Evolutionary conservation across 2,888 invertebrate genomes (phyloP).

Genomic region (Apodemia hepburni): DNA sequence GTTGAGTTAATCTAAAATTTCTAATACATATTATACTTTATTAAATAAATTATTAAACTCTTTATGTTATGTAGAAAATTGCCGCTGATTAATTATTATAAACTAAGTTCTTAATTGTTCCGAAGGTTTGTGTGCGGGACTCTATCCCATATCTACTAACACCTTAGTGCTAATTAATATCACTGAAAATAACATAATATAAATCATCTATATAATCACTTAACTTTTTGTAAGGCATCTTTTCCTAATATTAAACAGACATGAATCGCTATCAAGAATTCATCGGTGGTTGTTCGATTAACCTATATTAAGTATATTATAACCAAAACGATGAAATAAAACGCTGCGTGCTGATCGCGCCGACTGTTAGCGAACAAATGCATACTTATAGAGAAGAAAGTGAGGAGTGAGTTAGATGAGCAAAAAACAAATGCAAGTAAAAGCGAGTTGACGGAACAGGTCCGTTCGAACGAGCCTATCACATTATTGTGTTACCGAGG

Average conservation of each 20-base stretch:
- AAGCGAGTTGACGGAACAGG: conserved; percentile 34
- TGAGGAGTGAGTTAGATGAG: conserved; percentile 36
- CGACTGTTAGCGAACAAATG: conserved; percentile 25
- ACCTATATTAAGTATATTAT: conserved; percentile 49
- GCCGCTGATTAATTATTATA: conserved; percentile 73
- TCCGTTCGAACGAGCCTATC: conserved; percentile 24
- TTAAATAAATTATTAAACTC: conserved; percentile 74
- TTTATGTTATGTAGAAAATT: conserved; percentile 77
- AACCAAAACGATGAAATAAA: conserved; percentile 51
- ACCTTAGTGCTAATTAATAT: conserved; percentile 53
- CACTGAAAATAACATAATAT: conserved; percentile 76
- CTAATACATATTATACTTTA: conserved; percentile 77
- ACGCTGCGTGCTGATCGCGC: conserved; percentile 24
- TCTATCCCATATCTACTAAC: conserved; percentile 57
- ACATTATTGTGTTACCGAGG: conserved; percentile 39
- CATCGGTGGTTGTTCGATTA: conserved; percentile 73
- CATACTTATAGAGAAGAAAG: conserved; percentile 28
- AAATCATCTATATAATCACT: conserved; percentile 75
- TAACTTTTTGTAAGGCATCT: conserved; percentile 74
- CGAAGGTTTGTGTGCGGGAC: conserved; percentile 63
- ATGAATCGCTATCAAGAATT: conserved; percentile 59
- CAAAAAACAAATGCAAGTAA: conserved; percentile 37
- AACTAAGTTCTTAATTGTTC: conserved; percentile 78
- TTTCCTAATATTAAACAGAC: conserved; percentile 75
- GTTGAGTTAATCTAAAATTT: conserved; percentile 80